A percentile compares a stretch with the other conserved stretches of the same genome.
phyloP scores from a whole-genome alignment of 2,797 vertebrate species.

The Taeniopygia guttata region DNA sequence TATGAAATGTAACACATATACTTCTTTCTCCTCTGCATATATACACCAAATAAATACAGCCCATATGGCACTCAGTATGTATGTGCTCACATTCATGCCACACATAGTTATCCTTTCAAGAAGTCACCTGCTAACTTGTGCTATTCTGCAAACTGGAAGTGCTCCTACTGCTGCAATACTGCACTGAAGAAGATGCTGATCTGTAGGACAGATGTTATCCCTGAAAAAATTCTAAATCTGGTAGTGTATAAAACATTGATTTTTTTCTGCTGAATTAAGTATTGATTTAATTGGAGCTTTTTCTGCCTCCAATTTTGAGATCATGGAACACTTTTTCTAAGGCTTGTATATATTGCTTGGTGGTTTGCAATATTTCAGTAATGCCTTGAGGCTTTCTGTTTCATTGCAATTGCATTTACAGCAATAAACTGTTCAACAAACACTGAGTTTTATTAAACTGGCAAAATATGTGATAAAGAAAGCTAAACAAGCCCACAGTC shows the following conservation, averaged over 20 bases:
- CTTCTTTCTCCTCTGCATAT: conserved; percentile 4
- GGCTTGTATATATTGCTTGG: conserved; percentile 6
- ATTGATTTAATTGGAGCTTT: conserved; percentile 42
- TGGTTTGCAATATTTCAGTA: conserved; percentile 39
- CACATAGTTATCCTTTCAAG: conserved; percentile 55
- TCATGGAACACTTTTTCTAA: conserved; percentile 20
- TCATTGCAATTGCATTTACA: conserved; percentile 41
- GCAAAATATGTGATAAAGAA: conserved; percentile 46
- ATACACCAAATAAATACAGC: conserved; percentile 48
- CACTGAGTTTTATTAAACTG: conserved; percentile 57
- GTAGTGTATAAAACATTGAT: background rate
- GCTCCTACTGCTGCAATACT: conserved; percentile 13
- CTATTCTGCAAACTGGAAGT: background rate
- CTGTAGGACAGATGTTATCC: conserved; percentile 43
- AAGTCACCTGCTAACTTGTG: conserved; percentile 49
- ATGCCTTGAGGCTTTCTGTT: conserved; percentile 53
- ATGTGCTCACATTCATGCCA: conserved; percentile 46
- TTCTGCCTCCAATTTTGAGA: conserved; percentile 32
- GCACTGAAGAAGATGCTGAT: background rate
- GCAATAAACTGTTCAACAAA: conserved; percentile 54
- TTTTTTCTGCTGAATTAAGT: conserved; percentile 33
- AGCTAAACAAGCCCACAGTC: conserved; percentile 9
- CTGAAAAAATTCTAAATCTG: background rate
- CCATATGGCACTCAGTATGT: conserved; percentile 51
- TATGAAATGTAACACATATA: conserved; percentile 33